Base-by-base conservation (phyloP, 1,140 invertebrate genomes). In the Bradynema listronoti region DNA sequence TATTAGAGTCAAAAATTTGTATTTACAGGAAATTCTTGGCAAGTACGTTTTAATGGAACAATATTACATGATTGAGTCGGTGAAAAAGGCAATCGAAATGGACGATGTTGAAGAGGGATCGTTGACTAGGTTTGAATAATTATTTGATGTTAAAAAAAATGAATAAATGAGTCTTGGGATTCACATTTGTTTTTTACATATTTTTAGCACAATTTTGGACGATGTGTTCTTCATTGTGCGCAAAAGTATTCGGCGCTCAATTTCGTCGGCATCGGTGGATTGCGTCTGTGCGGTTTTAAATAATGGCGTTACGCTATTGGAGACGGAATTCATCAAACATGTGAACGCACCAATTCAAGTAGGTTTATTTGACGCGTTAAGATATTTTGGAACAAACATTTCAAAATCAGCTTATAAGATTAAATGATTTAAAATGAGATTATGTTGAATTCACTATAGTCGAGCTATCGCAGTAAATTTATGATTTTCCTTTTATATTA, bases 191-290 rank as follows among this genome's bases (percentile, higher is more conserved):
- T 2, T n/a, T 32, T 4, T 55, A 11, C 30, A 6, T 24, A 0
- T 33, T 27, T 58, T 0, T 11, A 63, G 91, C 0, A 92, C 88
- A 68, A 87, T 98, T 82, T 87, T 98, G 0, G 94, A 99, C 80
- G 92, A 98, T 82, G 86, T 94, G 2, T 97, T 97, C 79, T 99
- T 92, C 78, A 92, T 99, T 63, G 85, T 96, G 0, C 88, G 91
- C 68, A 97, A 98, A 81, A 91, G 89, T 75, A 87, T 96, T 33
- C 85, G 87, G 71, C 85, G 93, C 57, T 86, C 89, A 16, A 84
- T 92, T 50, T 87, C 87, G 5, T 92, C 87, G 72, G 87, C 87
- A 68, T 95, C 87, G 76, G 84, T 95, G 43, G 92, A 98, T 79
- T 92, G 91, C 36, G 86, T 91, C 43, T 97, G 94, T 82, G 91